Evolutionary conservation across 2,113 vertebrate genomes (phyloP), one percentile per base, ranked within the genome.

Genomic region (Tragelaphus strepsiceros): DNA sequence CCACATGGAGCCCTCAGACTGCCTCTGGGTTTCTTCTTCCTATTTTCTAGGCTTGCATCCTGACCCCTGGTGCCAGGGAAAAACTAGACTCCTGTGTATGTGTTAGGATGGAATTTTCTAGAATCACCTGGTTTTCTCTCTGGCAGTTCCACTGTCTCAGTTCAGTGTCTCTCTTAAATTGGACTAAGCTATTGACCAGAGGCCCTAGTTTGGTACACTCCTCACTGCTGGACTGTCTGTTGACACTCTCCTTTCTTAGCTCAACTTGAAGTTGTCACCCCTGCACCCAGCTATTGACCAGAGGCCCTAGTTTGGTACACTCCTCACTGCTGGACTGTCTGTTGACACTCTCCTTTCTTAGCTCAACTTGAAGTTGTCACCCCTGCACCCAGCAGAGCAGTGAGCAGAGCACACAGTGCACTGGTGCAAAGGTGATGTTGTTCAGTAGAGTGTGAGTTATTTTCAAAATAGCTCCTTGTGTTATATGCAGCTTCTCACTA

Each of bases 71-170:
- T 22, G 51, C 17, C 24, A 56, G 49, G 90, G 43, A 62, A 64
- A 35, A 80, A 10, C 24, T 21, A 2, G 2, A 56, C 62, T 93
- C 30, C 74, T 24, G 51, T n/a, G 71, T 35, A 53, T 6, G 22
- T 95, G 82, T 96, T 64, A 71, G 11, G 22, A 24, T 67, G 61
- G 85, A 86, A 90, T 90, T 95, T 97, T 92, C 89, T 77, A 64
- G 82, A 54, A 74, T 59, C 46, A 6, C 35, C 26, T 46, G 51
- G 2, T 43, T 95, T 86, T 95, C n/a, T 71, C 5, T 82, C 51
- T 21, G 43, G 26, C 22, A n/a, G 12, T 82, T 78, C 21, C 22
- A 35, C 32, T 32, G 32, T 82, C 62, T 80, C 30, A 28, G 82
- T 77, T 93, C 85, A 2, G 32, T 80, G 24, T 49, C 58, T 39